Percentiles rank a stretch among this genome's conserved stretches.
These are phyloP conservation scores for Leucosticte australis DNA, from an alignment of 2,113 vertebrate species.

Conservation along the genomic window DNA sequence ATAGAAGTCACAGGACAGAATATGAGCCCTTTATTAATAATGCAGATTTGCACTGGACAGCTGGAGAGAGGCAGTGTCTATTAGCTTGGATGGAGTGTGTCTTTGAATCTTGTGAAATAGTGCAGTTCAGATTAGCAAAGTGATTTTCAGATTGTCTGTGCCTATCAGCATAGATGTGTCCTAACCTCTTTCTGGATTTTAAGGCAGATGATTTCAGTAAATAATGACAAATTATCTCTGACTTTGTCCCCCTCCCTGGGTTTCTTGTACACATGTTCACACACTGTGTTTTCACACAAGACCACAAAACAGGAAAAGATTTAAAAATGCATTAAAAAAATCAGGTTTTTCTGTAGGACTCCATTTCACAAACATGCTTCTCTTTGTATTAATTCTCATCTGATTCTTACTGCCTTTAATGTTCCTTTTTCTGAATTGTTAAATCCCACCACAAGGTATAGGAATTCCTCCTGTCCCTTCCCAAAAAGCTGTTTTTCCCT, in stretches of 20 bases:
- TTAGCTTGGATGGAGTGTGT: background rate
- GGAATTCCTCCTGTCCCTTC: background rate
- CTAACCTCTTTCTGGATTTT: background rate
- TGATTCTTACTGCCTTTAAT: background rate
- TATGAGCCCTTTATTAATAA: background rate
- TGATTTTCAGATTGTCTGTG: background rate
- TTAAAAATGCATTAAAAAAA: background rate
- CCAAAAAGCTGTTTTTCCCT: background rate
- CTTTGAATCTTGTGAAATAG: background rate
- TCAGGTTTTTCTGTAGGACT: background rate
- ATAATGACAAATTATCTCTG: background rate
- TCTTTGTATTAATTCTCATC: background rate
- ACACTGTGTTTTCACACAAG: background rate
- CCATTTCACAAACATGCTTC: background rate
- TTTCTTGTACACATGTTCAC: background rate
- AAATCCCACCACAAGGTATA: background rate
- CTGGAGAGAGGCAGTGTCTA: background rate
- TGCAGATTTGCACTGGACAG: background rate
- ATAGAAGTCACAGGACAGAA: background rate
- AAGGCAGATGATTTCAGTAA: background rate
- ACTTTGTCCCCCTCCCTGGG: background rate
- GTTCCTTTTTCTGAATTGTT: background rate
- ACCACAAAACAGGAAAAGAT: background rate
- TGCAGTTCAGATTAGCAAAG: background rate
- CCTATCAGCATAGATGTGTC: fast-evolving